A percentile compares a stretch with the other conserved stretches of the same genome.
These are phyloP conservation scores for Scrobipalpa costella DNA, from an alignment of 2,888 invertebrate species.

Conservation along the genomic window DNA sequence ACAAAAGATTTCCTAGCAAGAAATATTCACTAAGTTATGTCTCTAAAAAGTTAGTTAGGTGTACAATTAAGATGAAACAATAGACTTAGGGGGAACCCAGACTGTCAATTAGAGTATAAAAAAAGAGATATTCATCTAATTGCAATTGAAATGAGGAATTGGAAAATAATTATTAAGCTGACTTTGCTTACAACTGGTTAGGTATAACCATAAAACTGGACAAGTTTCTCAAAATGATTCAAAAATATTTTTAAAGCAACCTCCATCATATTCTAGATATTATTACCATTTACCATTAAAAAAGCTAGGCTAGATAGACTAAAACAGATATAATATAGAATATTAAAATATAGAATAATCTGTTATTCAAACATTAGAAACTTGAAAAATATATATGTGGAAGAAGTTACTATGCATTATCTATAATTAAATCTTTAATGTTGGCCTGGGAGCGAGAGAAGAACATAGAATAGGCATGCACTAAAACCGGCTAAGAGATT, in stretches of 20 bases:
- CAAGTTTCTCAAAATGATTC: too few relatives aligned
- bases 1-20: conserved; percentile 13
- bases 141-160: neutral
- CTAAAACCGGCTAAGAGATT: too few relatives aligned
- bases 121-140: conserved; percentile 11
- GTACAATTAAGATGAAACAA: conserved; percentile 21
- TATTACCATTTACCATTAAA: too few relatives aligned
- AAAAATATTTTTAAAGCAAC: too few relatives aligned
- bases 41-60: conserved; percentile 15
- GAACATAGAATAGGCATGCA: too few relatives aligned
- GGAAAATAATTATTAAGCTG: neutral
- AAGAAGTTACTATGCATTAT: neutral
- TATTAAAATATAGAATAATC: too few relatives aligned
- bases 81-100: conserved; percentile 19
- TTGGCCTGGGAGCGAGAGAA: too few relatives aligned
- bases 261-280: too few relatives aligned
- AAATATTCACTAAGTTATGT: conserved; percentile 12
- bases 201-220: neutral
- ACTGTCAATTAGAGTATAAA: conserved; percentile 25
- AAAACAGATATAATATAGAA: too few relatives aligned
- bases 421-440: neutral
- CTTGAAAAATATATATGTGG: neutral
- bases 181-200: neutral
- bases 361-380: too few relatives aligned
- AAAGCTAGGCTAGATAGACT: too few relatives aligned